A percentile compares a stretch with the other conserved stretches of the same genome.
Evolutionary conservation across 2,113 vertebrate genomes (phyloP).

Genomic region (Cygnus buccinator): DNA sequence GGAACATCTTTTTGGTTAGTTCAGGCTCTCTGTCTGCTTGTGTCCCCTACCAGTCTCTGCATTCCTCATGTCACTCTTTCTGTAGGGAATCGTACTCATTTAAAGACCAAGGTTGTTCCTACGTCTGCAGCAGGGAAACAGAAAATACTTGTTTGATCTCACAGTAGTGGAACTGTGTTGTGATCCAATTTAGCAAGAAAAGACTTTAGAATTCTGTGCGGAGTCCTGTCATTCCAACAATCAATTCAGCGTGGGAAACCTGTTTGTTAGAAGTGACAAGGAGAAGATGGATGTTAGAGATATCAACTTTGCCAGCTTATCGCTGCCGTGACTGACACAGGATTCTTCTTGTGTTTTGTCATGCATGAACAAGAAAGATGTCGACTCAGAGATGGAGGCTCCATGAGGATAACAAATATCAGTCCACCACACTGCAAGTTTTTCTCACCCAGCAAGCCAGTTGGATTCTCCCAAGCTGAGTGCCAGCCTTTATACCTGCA

Average conservation of each 20-base stretch:
- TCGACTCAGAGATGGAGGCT: constrained; percentile 46
- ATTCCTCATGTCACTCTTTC: background rate
- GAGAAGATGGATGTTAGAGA: constrained; percentile 45
- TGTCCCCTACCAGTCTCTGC: background rate
- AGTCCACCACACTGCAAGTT: background rate
- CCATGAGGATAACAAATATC: background rate
- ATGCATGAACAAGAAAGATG: constrained; percentile 11
- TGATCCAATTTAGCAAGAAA: constrained; percentile 2
- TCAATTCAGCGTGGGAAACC: constrained; percentile 29
- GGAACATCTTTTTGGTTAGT: background rate
- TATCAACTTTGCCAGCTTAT: constrained; percentile 36
- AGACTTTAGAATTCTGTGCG: constrained; percentile 41
- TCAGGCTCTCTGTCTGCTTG: too few relatives aligned
- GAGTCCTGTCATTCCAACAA: background rate
- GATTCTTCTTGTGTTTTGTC: constrained; percentile 39
- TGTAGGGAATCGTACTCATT: background rate
- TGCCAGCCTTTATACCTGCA: background rate
- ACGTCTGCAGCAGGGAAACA: constrained; percentile 11
- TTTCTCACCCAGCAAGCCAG: background rate
- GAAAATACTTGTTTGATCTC: constrained; percentile 47
- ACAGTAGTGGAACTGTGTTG: background rate
- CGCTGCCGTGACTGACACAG: background rate
- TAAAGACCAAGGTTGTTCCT: background rate
- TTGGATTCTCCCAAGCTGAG: background rate
- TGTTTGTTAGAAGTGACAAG: constrained; percentile 41